A percentile compares a stretch with the other conserved stretches of the same genome.
phyloP scores from a whole-genome alignment of 2,888 invertebrate genomes.

The Entomobrya multifasciata region DNA sequence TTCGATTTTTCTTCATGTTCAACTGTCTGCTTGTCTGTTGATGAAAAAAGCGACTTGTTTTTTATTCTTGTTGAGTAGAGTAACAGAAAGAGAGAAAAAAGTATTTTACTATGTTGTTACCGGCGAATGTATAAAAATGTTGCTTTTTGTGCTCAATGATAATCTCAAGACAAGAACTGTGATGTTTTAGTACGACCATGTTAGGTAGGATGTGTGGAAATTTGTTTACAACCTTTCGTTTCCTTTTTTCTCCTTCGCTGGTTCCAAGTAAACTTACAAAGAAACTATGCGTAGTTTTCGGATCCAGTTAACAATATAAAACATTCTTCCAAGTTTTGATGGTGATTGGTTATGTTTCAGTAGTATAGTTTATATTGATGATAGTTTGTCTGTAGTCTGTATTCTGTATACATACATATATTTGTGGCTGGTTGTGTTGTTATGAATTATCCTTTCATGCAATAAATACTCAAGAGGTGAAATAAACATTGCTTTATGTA shows the following conservation, averaged over 20 bases:
- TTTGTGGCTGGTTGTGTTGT: conserved; percentile 30
- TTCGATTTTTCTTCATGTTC: conserved; percentile 12
- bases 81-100: neutral
- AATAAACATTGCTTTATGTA: conserved; percentile 23
- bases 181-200: conserved; percentile 13
- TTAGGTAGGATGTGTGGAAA: neutral
- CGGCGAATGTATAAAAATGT: conserved; percentile 55
- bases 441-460: conserved; percentile 19
- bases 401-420: neutral
- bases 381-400: neutral
- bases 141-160: conserved; percentile 27
- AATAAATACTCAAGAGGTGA: conserved; percentile 50
- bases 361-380: neutral
- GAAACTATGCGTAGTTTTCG: neutral
- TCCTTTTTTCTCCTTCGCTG: neutral
- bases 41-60: conserved; percentile 32
- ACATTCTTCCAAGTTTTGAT: too few relatives aligned
- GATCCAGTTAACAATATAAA: conserved; percentile 22
- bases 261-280: neutral
- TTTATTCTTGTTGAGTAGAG: conserved; percentile 25
- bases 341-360: neutral
- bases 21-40: conserved; percentile 4
- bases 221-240: neutral
- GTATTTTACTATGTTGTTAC: conserved; percentile 59
- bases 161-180: conserved; percentile 20